Evolutionary conservation across 2,888 invertebrate species (phyloP).

Genomic region (Idaea straminata): DNA sequence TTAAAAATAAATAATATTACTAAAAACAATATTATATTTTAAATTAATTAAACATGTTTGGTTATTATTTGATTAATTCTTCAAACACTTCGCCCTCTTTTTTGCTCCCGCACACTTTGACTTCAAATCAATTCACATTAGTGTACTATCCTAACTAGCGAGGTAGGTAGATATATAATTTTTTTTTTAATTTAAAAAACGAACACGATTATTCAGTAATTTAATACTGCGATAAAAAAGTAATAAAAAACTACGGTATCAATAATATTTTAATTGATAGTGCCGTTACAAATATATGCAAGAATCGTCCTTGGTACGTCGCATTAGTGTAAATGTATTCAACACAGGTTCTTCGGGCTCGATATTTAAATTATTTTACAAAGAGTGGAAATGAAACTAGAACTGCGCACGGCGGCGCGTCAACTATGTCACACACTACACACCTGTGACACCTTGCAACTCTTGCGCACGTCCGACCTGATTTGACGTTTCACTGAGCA

Average conservation of each 20-base stretch:
- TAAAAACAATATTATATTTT: background rate
- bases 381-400: constrained; percentile 59
- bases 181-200: constrained; percentile 14
- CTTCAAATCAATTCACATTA: background rate
- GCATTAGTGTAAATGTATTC: constrained; percentile 66
- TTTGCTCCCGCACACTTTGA: background rate
- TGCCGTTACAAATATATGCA: constrained; percentile 64
- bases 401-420: constrained; percentile 34
- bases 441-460: constrained; percentile 9
- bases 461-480: constrained; percentile 6
- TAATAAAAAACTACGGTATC: constrained; percentile 34
- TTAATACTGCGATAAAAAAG: constrained; percentile 29
- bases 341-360: constrained; percentile 54
- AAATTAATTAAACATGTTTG: background rate
- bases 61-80: background rate
- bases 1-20: no score
- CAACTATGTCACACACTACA: constrained; percentile 23
- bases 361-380: constrained; percentile 61
- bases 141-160: background rate
- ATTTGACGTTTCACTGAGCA: constrained; percentile 18
- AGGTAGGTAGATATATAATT: background rate
- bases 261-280: constrained; percentile 41
- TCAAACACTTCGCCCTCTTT: background rate
- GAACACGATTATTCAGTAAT: constrained; percentile 24
- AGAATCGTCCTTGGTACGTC: constrained; percentile 72